Evolutionary conservation across 2,113 vertebrate genomes (phyloP).

Genomic region (Proterorhinus semilunaris): DNA sequence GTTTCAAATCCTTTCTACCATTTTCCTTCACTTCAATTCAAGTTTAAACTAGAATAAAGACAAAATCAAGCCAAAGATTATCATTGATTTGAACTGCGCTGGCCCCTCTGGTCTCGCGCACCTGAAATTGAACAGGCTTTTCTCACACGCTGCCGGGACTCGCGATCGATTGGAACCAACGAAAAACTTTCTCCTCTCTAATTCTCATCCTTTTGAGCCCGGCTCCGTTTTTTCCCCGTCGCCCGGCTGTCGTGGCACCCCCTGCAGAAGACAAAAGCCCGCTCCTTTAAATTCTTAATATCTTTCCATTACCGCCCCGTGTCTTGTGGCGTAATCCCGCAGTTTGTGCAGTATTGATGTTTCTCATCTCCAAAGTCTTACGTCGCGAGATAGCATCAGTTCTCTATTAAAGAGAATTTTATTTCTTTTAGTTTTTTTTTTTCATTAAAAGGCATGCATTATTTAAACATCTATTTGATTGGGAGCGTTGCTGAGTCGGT

Average conservation of each 20-base stretch:
- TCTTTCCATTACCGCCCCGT: not conserved
- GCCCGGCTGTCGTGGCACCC: not conserved
- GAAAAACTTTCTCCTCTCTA: not conserved
- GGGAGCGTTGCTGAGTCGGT: not conserved
- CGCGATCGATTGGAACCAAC: not conserved
- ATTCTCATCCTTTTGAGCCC: not conserved
- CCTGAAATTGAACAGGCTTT: not conserved
- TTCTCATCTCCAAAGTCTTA: not conserved
- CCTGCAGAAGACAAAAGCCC: not conserved
- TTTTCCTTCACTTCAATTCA: not conserved
- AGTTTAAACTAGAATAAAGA: not conserved
- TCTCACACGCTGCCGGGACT: not conserved
- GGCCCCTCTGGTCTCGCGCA: not conserved
- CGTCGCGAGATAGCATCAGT: not conserved
- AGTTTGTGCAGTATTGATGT: not conserved
- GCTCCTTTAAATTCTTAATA: conserved; percentile 2
- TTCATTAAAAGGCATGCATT: conserved; percentile 1
- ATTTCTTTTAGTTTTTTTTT: not conserved
- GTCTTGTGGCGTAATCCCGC: not conserved
- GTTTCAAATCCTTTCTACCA: not conserved
- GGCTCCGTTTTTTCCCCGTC: not conserved
- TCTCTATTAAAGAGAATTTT: conserved; percentile 1
- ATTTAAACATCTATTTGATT: not conserved
- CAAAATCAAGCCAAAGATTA: not conserved
- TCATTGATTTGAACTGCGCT: conserved; percentile 2